Percentiles rank a stretch among this genome's conserved stretches.
Evolutionary conservation across 2,113 vertebrate species (phyloP).

Genomic region (Fukomys damarensis): DNA sequence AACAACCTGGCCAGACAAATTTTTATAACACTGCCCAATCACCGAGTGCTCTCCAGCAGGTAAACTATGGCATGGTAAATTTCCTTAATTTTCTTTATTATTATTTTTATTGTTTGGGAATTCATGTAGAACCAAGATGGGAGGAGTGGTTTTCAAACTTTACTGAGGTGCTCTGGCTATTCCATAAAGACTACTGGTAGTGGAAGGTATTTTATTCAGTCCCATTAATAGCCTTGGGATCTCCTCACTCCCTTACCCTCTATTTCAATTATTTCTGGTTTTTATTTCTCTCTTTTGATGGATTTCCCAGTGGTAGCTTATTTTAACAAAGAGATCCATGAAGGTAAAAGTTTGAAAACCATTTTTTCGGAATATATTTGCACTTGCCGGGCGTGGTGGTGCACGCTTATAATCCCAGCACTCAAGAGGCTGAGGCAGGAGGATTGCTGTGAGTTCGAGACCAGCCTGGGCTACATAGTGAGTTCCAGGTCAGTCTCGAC

Average conservation of each 20-base stretch:
- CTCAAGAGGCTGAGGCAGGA: too few species aligned
- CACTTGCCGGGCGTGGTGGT: too few species aligned
- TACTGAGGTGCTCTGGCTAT: background rate
- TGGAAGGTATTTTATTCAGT: background rate
- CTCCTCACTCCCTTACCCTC: background rate
- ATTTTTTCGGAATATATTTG: background rate
- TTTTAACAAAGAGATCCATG: background rate
- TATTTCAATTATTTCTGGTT: background rate
- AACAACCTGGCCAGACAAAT: constrained; percentile 96
- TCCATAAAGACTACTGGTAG: background rate
- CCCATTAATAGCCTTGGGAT: background rate
- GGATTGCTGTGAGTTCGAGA: too few species aligned
- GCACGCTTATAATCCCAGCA: too few species aligned
- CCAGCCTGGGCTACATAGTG: too few species aligned
- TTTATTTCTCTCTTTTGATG: background rate
- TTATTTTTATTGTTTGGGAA: constrained; percentile 9
- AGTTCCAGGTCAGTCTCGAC: too few species aligned
- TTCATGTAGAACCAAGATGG: background rate
- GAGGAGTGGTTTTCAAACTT: constrained; percentile 18
- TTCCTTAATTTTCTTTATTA: constrained; percentile 84
- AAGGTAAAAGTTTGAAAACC: background rate
- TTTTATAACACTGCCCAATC: constrained; percentile 98
- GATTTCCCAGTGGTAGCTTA: background rate
- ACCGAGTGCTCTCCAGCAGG: constrained; percentile 97
- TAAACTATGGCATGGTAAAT: constrained; percentile 92